Percentiles rank a stretch among this genome's conserved stretches.
Evolutionary conservation across 2,113 vertebrate species (phyloP).

Genomic region (Lanius collurio): DNA sequence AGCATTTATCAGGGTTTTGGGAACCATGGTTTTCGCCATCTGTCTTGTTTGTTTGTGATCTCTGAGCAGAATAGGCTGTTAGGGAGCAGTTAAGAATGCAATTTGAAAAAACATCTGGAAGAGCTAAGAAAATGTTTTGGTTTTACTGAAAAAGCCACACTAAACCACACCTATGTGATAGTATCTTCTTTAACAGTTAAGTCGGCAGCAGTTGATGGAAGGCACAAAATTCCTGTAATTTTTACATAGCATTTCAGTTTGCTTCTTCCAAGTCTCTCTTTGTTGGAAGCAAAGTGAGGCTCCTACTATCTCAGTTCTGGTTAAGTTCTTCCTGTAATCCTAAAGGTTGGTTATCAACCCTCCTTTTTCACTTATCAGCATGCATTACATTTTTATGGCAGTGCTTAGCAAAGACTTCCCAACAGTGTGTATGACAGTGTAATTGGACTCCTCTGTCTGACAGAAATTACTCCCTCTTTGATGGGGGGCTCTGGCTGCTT

Average conservation of each 20-base stretch:
- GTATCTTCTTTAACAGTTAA: background rate
- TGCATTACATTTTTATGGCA: background rate
- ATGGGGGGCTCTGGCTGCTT: background rate
- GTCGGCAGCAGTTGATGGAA: background rate
- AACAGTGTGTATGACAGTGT: background rate
- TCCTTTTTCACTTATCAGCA: background rate
- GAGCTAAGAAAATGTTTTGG: background rate
- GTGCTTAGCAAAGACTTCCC: background rate
- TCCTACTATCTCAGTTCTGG: background rate
- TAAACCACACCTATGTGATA: background rate
- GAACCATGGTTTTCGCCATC: background rate
- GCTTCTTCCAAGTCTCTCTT: background rate
- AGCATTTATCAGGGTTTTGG: background rate
- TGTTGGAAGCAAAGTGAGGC: background rate
- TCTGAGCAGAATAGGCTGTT: background rate
- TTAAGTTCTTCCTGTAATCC: conserved; percentile 11
- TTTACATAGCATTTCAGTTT: background rate
- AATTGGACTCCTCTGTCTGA: background rate
- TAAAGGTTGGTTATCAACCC: background rate
- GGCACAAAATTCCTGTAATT: background rate
- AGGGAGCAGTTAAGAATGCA: background rate
- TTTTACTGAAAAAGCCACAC: background rate
- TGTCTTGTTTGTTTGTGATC: background rate
- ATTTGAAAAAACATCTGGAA: background rate
- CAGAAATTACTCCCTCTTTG: background rate